phyloP scores from a whole-genome alignment of 2,113 vertebrate species.

The Prochilodus magdalenae region DNA sequence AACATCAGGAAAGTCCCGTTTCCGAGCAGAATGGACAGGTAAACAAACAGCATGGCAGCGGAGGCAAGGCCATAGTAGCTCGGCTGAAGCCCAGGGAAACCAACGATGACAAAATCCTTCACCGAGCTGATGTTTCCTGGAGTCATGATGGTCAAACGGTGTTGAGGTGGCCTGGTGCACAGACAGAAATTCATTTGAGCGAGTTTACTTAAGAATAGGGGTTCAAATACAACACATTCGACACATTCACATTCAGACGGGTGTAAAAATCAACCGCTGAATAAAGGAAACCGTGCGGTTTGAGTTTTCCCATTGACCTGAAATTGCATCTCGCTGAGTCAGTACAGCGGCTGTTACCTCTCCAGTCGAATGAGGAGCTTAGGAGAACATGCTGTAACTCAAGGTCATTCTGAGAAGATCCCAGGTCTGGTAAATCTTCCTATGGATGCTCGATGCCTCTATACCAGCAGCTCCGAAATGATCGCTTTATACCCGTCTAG shows the following conservation, averaged over 20 bases:
- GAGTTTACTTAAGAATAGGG: too few species aligned
- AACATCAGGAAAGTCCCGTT: slow-evolving; percentile 49
- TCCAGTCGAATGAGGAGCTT: too few species aligned
- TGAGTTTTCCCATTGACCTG: too few species aligned
- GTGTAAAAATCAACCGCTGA: too few species aligned
- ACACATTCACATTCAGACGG: neutral
- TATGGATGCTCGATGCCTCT: neutral
- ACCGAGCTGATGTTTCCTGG: slow-evolving; percentile 57
- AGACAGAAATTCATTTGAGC: neutral
- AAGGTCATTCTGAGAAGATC: too few species aligned
- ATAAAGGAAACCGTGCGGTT: too few species aligned
- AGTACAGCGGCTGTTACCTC: too few species aligned
- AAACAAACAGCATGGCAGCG: slow-evolving; percentile 52
- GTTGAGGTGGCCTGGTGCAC: neutral
- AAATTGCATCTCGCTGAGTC: too few species aligned
- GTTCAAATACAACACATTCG: neutral
- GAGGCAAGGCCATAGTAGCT: slow-evolving; percentile 47
- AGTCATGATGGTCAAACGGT: slow-evolving; percentile 55
- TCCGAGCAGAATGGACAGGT: slow-evolving; percentile 50
- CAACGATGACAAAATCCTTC: slow-evolving; percentile 58
- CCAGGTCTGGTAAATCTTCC: neutral
- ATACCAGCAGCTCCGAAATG: neutral
- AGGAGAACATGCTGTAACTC: too few species aligned
- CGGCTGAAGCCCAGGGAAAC: slow-evolving; percentile 59
- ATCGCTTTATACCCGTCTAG: neutral